Conservation (phyloP, 2,888 invertebrate genomes). For the Andrena trimmerana region DNA sequence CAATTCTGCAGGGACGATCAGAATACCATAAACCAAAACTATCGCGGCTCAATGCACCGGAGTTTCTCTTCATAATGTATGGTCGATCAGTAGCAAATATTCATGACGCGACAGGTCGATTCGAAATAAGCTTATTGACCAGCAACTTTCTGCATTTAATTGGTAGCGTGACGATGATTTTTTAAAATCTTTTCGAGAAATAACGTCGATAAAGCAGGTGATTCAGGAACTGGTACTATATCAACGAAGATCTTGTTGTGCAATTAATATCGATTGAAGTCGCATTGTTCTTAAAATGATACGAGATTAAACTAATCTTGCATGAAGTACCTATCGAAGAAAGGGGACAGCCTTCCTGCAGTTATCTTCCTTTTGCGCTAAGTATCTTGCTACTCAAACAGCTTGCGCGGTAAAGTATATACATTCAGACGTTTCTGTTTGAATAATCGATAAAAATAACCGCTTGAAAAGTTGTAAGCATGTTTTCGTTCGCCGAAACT, state of each 20-base stretch:
- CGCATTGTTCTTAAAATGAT: neutral
- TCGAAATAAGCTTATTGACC: slow-evolving; percentile 41
- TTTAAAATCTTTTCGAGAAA: neutral
- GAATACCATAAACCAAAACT: slow-evolving; percentile 66
- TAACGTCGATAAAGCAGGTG: neutral
- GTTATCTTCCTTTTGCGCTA: slow-evolving; percentile 21
- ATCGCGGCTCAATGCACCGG: slow-evolving; percentile 42
- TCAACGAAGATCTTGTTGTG: neutral
- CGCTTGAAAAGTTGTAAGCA: neutral
- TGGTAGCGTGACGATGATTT: slow-evolving; percentile 2
- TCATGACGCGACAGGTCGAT: slow-evolving; percentile 43
- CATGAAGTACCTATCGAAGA: neutral
- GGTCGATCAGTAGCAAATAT: slow-evolving; percentile 46
- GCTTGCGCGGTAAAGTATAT: neutral
- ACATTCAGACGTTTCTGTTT: neutral
- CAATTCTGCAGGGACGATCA: slow-evolving; percentile 43
- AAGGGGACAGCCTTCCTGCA: neutral
- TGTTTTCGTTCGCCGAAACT: neutral
- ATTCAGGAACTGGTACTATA: neutral
- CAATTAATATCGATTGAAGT: neutral
- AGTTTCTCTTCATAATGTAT: slow-evolving; percentile 57
- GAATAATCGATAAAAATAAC: slow-evolving; percentile 33
- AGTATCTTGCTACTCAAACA: slow-evolving; percentile 18
- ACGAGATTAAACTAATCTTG: neutral
- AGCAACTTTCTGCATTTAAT: slow-evolving; percentile 35